Base-by-base conservation (phyloP, 2,888 invertebrate genomes). In the Dione juno region DNA sequence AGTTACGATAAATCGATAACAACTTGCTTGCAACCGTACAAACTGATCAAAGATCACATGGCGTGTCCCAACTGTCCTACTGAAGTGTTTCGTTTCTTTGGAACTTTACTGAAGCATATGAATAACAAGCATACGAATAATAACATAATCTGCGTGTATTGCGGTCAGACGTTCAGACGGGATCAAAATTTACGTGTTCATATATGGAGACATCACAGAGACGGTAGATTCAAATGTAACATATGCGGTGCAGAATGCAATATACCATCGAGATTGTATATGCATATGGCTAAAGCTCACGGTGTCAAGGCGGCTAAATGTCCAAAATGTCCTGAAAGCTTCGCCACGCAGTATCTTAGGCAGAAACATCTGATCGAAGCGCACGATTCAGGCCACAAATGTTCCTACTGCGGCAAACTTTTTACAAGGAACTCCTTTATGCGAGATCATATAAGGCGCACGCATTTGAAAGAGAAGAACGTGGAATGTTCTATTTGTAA, bases 361-460 rank as follows among this genome's bases (percentile, higher is more conserved):
- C 92, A 91, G 59, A 92, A 94, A 72, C 94, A 95, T 79, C 79
- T 94, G 76, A 94, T 94, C 8, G 90, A 93, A 1, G 94, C 88
- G n/a, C 92, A 92, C 72, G 84, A 90, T 61, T 88, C 88, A 0
- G 93, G 92, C 0, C 91, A 92, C 71, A 92, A 92, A 71, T 93
- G 93, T 67, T 79, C 85, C 0, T 89, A 88, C 61, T 94, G 93
- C 66, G 88, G 86, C 0, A 92, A 92, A 72, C 75, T 90, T 0
- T 93, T 93, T 53, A 89, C 88, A 0, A 76, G 90, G 0, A 88
- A 90, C 50, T 88, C 90, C 0, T 91, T 92, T 64, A 89, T 92
- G 88, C 81, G 87, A 0, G 89, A 90, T 67, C 93, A 93, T 67
- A 79, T 90, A 1, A 80, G 90, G 53, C 77, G 90, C 13, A 92